Evolutionary conservation across 2,888 invertebrate species (phyloP).

Genomic region (Clitarchus hookeri): DNA sequence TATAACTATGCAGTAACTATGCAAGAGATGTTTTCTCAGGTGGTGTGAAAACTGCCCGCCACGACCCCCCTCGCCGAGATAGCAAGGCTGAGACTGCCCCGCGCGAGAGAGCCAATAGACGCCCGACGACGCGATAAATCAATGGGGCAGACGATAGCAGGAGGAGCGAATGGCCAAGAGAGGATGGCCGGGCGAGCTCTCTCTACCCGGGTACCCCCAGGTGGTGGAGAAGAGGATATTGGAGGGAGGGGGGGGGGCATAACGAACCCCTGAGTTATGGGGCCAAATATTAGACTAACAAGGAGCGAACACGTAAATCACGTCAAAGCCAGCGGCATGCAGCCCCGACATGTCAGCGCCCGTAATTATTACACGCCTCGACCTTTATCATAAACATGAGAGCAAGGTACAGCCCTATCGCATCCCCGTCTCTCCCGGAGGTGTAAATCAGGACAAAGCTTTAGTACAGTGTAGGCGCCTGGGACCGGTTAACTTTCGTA

Average conservation of each 20-base stretch:
- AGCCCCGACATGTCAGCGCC: background rate
- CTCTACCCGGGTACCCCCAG: background rate
- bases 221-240: background rate
- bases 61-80: no score
- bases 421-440: background rate
- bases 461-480: background rate
- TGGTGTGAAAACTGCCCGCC: no score
- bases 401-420: background rate
- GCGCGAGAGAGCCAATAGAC: no score
- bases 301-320: conserved; percentile 34
- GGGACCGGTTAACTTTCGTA: background rate
- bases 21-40: no score
- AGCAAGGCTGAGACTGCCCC: no score
- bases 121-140: no score
- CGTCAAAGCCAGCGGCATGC: background rate
- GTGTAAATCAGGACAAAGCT: background rate
- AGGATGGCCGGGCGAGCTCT: no score
- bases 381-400: background rate
- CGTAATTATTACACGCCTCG: conserved; percentile 14
- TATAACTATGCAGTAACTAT: no score
- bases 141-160: background rate
- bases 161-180: background rate
- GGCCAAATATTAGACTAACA: conserved; percentile 36
- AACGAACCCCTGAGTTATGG: conserved; percentile 32
- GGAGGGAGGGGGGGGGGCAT: conserved; percentile 16